phyloP scores from a whole-genome alignment of 2,113 vertebrate species.

The Pachyramphus minor region DNA sequence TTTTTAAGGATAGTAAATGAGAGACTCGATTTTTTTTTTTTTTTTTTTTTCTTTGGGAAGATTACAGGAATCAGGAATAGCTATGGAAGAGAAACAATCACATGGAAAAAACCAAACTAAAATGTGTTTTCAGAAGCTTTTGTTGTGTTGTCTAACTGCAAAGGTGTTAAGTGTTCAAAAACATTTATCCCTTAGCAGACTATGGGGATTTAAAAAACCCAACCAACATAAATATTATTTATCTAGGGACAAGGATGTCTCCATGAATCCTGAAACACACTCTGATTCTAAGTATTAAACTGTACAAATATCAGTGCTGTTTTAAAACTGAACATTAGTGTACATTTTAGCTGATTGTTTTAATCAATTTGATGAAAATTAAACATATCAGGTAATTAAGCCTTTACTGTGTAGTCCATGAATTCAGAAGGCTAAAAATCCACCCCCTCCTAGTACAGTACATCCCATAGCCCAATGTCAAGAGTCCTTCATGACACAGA shows the following conservation, averaged over 20 bases:
- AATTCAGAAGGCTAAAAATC: neutral
- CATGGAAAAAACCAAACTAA: neutral
- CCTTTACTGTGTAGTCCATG: neutral
- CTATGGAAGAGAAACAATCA: neutral
- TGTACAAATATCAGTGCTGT: neutral
- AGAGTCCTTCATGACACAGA: neutral
- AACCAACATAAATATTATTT: neutral
- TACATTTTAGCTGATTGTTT: neutral
- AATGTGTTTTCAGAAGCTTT: neutral
- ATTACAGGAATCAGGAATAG: neutral
- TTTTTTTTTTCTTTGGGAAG: neutral
- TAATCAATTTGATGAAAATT: neutral
- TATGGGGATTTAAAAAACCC: neutral
- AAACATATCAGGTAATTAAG: neutral
- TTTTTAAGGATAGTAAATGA: neutral
- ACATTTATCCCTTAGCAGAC: neutral
- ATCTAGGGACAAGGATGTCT: neutral
- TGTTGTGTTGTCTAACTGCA: neutral
- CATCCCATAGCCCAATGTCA: neutral
- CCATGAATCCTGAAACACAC: neutral
- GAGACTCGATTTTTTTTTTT: neutral
- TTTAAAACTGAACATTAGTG: neutral
- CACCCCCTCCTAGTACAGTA: neutral
- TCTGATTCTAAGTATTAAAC: neutral
- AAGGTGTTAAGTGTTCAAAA: neutral